Evolutionary conservation across 2,797 vertebrate genomes (phyloP).

Genomic region (Stomatorhinus walkeri): DNA sequence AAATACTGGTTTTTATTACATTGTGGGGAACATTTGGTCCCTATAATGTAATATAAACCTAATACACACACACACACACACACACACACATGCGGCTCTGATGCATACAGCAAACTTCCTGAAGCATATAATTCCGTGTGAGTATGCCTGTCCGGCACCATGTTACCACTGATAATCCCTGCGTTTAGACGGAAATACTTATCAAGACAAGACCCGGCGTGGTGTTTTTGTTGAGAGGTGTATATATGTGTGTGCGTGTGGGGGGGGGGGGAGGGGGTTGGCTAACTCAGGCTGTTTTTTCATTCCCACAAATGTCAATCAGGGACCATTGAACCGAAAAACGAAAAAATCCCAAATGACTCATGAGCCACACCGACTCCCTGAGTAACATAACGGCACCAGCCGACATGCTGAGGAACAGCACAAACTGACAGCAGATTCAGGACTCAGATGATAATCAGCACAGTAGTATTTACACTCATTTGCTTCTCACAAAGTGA

Average conservation of each 20-base stretch:
- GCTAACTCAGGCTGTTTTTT: background rate
- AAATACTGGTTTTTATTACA: background rate
- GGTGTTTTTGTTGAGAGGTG: background rate
- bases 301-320: constrained; percentile 9
- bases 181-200: background rate
- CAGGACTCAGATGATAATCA: background rate
- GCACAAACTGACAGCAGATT: background rate
- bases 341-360: background rate
- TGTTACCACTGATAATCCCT: background rate
- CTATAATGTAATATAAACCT: background rate
- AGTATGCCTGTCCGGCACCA: background rate
- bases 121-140: background rate
- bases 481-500: background rate
- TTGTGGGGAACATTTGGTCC: background rate
- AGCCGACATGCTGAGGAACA: background rate
- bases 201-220: background rate
- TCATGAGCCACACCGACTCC: background rate
- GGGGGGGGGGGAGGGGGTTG: no score
- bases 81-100: background rate
- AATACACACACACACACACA: background rate
- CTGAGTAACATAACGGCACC: background rate
- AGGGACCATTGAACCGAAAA: background rate
- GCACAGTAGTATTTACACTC: background rate
- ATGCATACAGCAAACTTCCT: background rate
- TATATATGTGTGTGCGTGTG: background rate